Evolutionary conservation across 2,113 vertebrate genomes (phyloP).

Genomic region (Xiphias gladius): DNA sequence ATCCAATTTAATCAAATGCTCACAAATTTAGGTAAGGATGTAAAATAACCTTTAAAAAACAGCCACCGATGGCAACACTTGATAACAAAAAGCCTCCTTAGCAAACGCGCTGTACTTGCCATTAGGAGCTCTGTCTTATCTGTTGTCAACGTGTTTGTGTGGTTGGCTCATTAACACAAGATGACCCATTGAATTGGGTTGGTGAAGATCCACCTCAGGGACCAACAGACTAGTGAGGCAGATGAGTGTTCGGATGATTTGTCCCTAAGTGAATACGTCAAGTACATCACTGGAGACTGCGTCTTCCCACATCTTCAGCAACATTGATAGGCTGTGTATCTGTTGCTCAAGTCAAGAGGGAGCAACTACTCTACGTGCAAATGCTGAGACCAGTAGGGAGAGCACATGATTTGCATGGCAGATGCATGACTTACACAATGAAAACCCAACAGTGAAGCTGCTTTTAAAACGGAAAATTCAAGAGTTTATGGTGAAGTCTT

Average conservation of each 20-base stretch:
- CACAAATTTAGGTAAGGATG: conserved; percentile 22
- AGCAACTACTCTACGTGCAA: conserved; percentile 58
- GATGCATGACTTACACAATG: conserved; percentile 4
- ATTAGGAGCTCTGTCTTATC: conserved; percentile 36
- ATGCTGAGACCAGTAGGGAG: conserved; percentile 35
- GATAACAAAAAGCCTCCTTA: conserved; percentile 46
- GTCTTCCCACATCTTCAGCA: conserved; percentile 48
- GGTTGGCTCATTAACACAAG: conserved; percentile 78
- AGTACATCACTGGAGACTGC: conserved; percentile 59
- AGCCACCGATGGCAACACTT: conserved; percentile 22
- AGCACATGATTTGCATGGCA: conserved; percentile 1
- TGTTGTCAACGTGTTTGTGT: conserved; percentile 54
- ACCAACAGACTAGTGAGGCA: conserved; percentile 71
- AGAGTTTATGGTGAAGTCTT: conserved; percentile 59
- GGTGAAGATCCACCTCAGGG: conserved; percentile 67
- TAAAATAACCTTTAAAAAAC: conserved; percentile 41
- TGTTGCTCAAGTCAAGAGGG: conserved; percentile 62
- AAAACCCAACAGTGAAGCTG: conserved; percentile 27
- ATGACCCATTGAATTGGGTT: conserved; percentile 72
- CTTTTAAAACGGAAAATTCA: conserved; percentile 34
- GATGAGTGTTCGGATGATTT: conserved; percentile 78
- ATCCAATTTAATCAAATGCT: conserved; percentile 54
- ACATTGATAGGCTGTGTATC: conserved; percentile 68
- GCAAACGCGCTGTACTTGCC: conserved; percentile 35
- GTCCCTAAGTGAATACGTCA: conserved; percentile 77